These are phyloP conservation scores for Galago senegalensis DNA, from an alignment of 2,797 vertebrate genomes.

Conservation along the genomic window DNA sequence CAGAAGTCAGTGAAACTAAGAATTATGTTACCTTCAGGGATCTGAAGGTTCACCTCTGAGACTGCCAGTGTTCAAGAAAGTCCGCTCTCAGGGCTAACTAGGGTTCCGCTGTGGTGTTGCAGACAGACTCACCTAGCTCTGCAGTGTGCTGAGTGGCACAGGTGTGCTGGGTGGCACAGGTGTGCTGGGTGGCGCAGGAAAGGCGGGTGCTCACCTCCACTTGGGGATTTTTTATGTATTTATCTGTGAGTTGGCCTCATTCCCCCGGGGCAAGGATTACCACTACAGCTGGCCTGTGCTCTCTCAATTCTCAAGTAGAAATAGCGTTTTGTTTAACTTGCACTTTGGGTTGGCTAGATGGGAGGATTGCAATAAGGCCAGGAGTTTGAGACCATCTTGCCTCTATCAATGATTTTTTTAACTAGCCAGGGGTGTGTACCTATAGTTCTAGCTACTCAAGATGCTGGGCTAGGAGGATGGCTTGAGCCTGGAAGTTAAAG, in stretches of 20 bases:
- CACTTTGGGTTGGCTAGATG: background rate
- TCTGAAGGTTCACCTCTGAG: background rate
- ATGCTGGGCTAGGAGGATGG: background rate
- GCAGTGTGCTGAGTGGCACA: background rate
- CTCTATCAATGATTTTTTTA: background rate
- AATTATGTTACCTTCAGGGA: background rate
- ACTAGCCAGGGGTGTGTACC: background rate
- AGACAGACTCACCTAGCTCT: background rate
- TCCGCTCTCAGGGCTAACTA: background rate
- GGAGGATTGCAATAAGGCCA: background rate
- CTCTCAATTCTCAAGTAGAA: background rate
- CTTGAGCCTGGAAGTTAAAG: background rate
- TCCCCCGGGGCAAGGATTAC: no score
- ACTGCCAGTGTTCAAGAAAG: background rate
- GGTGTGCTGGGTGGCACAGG: background rate
- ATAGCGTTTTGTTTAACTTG: accelerated
- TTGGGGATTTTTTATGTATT: background rate
- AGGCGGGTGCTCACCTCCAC: background rate
- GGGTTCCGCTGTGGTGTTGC: background rate
- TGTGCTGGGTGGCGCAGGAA: background rate
- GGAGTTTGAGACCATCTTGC: background rate
- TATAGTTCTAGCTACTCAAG: background rate
- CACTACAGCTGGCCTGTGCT: background rate
- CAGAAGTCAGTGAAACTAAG: slow-evolving; percentile 41
- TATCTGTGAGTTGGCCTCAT: background rate